Percentiles rank a stretch among this genome's conserved stretches.
Evolutionary conservation across 1,140 invertebrate species (phyloP).

Genomic region (Chrysopa pallens): DNA sequence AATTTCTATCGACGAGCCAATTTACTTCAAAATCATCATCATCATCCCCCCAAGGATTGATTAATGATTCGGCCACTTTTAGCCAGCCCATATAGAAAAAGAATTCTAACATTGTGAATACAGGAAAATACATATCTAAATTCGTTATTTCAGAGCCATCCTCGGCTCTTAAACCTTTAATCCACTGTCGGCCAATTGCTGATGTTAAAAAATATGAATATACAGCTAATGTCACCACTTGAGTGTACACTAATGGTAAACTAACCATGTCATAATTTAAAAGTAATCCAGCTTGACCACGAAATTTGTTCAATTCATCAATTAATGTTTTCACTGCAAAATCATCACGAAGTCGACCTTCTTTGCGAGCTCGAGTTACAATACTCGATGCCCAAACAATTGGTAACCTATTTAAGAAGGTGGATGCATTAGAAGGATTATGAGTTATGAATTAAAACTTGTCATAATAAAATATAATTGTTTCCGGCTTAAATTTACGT

Average conservation of each 20-base stretch:
- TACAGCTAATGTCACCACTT: slow-evolving; percentile 80
- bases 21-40: slow-evolving; percentile 66
- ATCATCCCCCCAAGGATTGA: slow-evolving; percentile 83
- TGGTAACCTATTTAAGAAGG: slow-evolving; percentile 41
- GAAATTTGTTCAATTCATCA: slow-evolving; percentile 76
- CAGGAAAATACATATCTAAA: slow-evolving; percentile 69
- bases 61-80: slow-evolving; percentile 69
- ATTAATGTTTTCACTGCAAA: slow-evolving; percentile 82
- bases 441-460: too few relatives aligned
- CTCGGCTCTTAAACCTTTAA: slow-evolving; percentile 26
- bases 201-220: slow-evolving; percentile 77
- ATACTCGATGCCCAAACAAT: slow-evolving; percentile 85
- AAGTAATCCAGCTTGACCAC: slow-evolving; percentile 62
- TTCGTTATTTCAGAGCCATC: slow-evolving; percentile 23
- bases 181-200: slow-evolving; percentile 68
- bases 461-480: too few relatives aligned
- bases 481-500: too few relatives aligned
- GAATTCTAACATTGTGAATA: slow-evolving; percentile 72
- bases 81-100: slow-evolving; percentile 87
- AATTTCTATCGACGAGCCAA: slow-evolving; percentile 76
- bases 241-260: slow-evolving; percentile 84
- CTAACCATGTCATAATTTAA: slow-evolving; percentile 82
- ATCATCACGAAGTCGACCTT: slow-evolving; percentile 81
- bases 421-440: slow-evolving; percentile 20
- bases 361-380: slow-evolving; percentile 68